Percentiles rank a stretch among this genome's conserved stretches.
These are phyloP conservation scores for Heteractis magnifica DNA, from an alignment of 92 coral and sea anemone species.

Conservation along the genomic window DNA sequence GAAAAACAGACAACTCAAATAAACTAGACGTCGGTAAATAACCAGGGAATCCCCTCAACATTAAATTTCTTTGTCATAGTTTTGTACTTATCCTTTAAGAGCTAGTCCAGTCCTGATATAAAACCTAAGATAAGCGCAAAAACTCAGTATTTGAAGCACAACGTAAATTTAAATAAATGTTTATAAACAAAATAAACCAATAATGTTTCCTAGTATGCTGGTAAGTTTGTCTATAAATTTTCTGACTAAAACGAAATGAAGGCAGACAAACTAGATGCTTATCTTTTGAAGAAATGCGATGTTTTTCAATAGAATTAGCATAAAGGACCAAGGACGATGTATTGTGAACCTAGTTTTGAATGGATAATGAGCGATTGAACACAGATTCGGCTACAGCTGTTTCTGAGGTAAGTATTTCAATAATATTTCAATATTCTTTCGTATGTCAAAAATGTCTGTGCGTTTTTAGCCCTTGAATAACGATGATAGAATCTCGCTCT, in stretches of 20 bases:
- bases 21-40: no score
- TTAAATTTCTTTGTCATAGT: no score
- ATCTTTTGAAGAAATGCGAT: not conserved
- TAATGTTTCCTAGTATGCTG: not conserved
- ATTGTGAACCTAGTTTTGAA: conserved; percentile 8
- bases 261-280: not conserved
- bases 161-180: not conserved
- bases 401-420: not conserved
- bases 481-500: not conserved
- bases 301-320: conserved; percentile 19
- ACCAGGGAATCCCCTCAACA: no score
- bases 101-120: no score
- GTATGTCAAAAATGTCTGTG: not conserved
- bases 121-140: not conserved
- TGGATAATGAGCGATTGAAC: conserved; percentile 1
- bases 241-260: not conserved
- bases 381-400: not conserved
- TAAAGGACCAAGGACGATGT: not conserved
- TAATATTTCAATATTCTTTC: conserved; percentile 7
- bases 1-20: no score
- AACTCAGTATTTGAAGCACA: not conserved
- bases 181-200: not conserved
- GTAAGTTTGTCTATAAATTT: not conserved
- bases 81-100: no score
- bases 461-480: not conserved